A percentile compares a stretch with the other conserved stretches of the same genome.
Evolutionary conservation across 1,140 invertebrate species (phyloP).

Genomic region (Cotesia chilonis): DNA sequence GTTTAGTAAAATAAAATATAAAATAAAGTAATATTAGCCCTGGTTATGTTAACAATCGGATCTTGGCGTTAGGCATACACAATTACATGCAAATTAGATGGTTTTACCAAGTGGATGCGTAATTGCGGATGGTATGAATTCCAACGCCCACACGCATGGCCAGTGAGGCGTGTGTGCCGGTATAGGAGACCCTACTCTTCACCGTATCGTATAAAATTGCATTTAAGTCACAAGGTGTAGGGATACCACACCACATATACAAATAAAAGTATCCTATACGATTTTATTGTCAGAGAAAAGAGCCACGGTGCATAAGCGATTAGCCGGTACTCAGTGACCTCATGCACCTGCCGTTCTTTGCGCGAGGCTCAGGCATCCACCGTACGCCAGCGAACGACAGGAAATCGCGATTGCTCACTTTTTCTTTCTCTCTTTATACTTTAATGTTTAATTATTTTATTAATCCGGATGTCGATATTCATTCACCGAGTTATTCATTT

Average conservation of each 20-base stretch:
- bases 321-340: conserved; percentile 50
- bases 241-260: conserved; percentile 42
- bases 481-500: background rate
- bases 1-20: too few species aligned
- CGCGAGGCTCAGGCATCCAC: conserved; percentile 7
- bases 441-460: background rate
- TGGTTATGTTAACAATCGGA: conserved; percentile 12
- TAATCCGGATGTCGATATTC: conserved; percentile 8
- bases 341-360: conserved; percentile 51
- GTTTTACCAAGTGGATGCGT: conserved; percentile 6
- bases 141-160: conserved; percentile 39
- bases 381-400: conserved; percentile 20
- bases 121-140: conserved; percentile 17
- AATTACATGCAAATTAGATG: conserved; percentile 26
- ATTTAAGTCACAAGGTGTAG: conserved; percentile 21
- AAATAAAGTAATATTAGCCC: background rate
- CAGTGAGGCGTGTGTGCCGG: conserved; percentile 8
- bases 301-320: conserved; percentile 59
- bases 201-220: too few species aligned
- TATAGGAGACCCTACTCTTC: too few species aligned
- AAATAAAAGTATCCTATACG: conserved; percentile 49
- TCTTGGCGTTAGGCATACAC: conserved; percentile 3
- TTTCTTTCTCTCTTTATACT: background rate
- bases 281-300: conserved; percentile 59
- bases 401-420: conserved; percentile 35